Percentiles rank a stretch among this genome's conserved stretches.
These are phyloP conservation scores for Cydia strobilella DNA, from an alignment of 1,140 invertebrate genomes.

Conservation along the genomic window DNA sequence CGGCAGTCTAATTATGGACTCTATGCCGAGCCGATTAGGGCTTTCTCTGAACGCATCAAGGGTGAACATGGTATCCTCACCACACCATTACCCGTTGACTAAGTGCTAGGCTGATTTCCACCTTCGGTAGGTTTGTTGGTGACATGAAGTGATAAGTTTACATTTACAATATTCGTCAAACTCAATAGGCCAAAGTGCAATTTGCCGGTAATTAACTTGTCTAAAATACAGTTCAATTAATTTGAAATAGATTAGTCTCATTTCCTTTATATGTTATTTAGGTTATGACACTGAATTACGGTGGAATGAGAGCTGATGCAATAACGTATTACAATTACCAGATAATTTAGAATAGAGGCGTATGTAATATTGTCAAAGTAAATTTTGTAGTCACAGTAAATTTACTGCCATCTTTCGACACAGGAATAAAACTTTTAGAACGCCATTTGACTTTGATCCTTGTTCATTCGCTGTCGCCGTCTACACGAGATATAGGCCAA, in stretches of 20 bases:
- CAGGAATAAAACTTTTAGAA: too few relatives aligned
- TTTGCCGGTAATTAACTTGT: neutral
- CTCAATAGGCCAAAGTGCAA: neutral
- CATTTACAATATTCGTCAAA: neutral
- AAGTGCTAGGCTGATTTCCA: slow-evolving; percentile 41
- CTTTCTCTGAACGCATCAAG: slow-evolving; percentile 86
- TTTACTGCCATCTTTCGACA: too few relatives aligned
- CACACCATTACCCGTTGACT: slow-evolving; percentile 80
- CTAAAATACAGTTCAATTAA: neutral
- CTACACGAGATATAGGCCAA: too few relatives aligned
- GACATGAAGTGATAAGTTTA: neutral
- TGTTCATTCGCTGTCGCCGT: too few relatives aligned
- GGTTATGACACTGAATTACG: neutral
- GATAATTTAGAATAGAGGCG: too few relatives aligned
- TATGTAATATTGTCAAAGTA: too few relatives aligned
- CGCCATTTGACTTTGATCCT: too few relatives aligned
- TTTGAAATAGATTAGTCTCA: neutral
- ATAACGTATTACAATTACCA: neutral
- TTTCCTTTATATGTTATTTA: slow-evolving; percentile 4
- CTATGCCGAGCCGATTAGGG: slow-evolving; percentile 51
- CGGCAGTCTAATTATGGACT: slow-evolving; percentile 90
- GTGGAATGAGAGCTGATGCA: slow-evolving; percentile 5
- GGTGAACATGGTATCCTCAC: slow-evolving; percentile 87
- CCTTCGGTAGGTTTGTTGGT: neutral
- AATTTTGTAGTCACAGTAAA: too few relatives aligned